phyloP scores from a whole-genome alignment of 2,888 invertebrate species.

The Conistra vaccinii region DNA sequence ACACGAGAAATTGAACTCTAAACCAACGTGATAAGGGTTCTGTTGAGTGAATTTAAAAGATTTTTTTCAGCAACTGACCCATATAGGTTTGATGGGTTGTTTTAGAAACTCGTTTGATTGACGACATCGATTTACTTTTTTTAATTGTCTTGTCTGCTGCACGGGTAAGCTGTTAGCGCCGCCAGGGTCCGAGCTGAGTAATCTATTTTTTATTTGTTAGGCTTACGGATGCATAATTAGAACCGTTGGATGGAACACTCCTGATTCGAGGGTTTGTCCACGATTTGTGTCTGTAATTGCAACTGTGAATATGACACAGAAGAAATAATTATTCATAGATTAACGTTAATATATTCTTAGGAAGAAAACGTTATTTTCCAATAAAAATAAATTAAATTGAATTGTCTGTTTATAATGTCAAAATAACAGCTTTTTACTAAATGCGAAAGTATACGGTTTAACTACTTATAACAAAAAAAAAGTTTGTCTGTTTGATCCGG shows the following conservation, averaged over 20 bases:
- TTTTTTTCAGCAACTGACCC: slow-evolving; percentile 49
- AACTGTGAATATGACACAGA: not conserved
- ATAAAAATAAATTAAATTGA: too few relatives aligned
- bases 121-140: slow-evolving; percentile 43
- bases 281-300: not conserved
- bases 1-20: slow-evolving; percentile 28
- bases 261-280: not conserved
- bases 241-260: not conserved
- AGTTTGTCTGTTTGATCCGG: too few relatives aligned
- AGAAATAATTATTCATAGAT: not conserved
- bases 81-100: slow-evolving; percentile 53
- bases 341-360: not conserved
- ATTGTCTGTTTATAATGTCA: too few relatives aligned
- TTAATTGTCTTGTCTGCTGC: slow-evolving; percentile 35
- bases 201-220: not conserved
- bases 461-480: too few relatives aligned
- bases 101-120: slow-evolving; percentile 62
- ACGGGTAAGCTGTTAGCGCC: not conserved
- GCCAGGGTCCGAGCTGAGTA: not conserved
- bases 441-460: too few relatives aligned
- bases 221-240: not conserved
- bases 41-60: not conserved
- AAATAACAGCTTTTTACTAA: too few relatives aligned
- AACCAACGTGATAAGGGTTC: not conserved
- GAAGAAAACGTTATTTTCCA: too few relatives aligned